Percentiles rank a stretch among this genome's conserved stretches.
Conservation (phyloP, 2,113 vertebrate genomes). For the Cebidichthys violaceus region DNA sequence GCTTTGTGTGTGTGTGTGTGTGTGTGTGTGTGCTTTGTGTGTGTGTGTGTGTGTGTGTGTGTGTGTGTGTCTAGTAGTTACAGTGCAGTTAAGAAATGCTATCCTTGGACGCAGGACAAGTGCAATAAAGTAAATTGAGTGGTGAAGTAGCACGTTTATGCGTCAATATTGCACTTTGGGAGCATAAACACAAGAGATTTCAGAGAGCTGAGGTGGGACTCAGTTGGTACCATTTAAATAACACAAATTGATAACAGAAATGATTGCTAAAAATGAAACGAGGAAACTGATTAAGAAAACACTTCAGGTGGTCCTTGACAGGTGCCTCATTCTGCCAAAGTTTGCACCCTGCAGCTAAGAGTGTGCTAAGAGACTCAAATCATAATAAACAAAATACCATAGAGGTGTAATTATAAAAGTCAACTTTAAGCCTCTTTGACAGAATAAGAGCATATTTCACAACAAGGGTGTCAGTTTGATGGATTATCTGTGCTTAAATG, state of each 20-base stretch:
- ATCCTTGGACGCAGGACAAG: constrained; percentile 81
- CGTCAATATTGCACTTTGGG: constrained; percentile 65
- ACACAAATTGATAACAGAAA: constrained; percentile 57
- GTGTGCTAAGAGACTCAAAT: constrained; percentile 47
- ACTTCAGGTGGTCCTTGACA: constrained; percentile 59
- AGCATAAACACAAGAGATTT: constrained; percentile 47
- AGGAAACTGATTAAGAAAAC: constrained; percentile 30
- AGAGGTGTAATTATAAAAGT: constrained; percentile 60
- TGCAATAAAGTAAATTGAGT: constrained; percentile 78
- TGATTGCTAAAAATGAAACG: constrained; percentile 7
- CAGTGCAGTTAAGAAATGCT: constrained; percentile 73
- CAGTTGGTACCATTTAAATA: constrained; percentile 34
- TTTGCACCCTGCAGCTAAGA: constrained; percentile 57
- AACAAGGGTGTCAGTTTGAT: constrained; percentile 40
- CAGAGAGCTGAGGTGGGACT: constrained; percentile 7
- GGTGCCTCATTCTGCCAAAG: constrained; percentile 59
- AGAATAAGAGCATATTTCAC: constrained; percentile 61
- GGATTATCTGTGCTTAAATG: constrained; percentile 45
- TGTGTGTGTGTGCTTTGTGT: constrained; percentile 38
- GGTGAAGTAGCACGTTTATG: constrained; percentile 70
- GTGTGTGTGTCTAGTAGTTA: constrained; percentile 52
- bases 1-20: constrained; percentile 55
- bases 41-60: constrained; percentile 45
- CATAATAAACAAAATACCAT: constrained; percentile 61
- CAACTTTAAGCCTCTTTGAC: constrained; percentile 43